Evolutionary conservation across 2,113 vertebrate species (phyloP).

Genomic region (Brachypteracias leptosomus): DNA sequence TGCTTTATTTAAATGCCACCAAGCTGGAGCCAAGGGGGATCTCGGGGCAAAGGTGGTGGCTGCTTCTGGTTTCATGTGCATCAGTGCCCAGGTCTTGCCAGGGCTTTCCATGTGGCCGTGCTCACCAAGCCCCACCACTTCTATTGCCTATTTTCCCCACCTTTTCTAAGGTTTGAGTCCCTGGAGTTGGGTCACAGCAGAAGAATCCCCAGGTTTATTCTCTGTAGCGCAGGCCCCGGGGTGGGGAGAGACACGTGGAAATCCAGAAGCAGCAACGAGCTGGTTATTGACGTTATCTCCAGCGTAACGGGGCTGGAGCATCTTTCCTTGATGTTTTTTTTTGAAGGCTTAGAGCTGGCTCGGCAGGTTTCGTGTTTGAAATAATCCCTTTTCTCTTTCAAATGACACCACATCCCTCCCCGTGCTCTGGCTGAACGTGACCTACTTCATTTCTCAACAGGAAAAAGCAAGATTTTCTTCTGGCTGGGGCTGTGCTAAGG

Average conservation of each 20-base stretch:
- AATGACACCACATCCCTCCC: neutral
- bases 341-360: neutral
- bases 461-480: neutral
- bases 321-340: neutral
- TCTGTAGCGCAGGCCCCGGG: rapidly evolving
- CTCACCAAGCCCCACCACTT: neutral
- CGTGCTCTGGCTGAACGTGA: neutral
- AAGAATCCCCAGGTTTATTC: neutral
- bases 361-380: neutral
- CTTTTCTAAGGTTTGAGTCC: neutral
- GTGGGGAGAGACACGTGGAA: neutral
- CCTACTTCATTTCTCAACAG: neutral
- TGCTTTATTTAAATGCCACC: neutral
- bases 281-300: neutral
- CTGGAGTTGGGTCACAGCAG: neutral
- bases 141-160: neutral
- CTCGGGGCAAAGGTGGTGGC: neutral
- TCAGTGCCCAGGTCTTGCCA: rapidly evolving
- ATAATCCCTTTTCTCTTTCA: neutral
- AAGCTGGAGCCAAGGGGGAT: neutral
- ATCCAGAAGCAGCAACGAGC: neutral
- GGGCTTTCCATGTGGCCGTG: rapidly evolving
- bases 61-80: neutral
- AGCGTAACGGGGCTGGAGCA: rapidly evolving
- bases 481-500: rapidly evolving